A percentile compares a stretch with the other conserved stretches of the same genome.
phyloP scores from a whole-genome alignment of 2,113 vertebrate genomes.

The Pteropus alecto region DNA sequence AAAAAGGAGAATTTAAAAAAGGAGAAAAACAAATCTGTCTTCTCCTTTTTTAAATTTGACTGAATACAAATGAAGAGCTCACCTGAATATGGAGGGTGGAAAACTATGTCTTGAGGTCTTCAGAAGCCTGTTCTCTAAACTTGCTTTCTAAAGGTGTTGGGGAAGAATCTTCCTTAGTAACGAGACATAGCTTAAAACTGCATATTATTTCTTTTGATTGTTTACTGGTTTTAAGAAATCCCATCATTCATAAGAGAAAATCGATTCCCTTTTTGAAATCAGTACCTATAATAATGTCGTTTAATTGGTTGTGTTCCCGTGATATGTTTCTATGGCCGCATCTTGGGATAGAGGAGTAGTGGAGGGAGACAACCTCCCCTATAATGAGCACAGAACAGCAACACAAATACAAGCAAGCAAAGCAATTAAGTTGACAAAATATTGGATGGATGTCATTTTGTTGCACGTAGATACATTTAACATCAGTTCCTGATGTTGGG shows the following conservation, averaged over 20 bases:
- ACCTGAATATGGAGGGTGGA: background rate
- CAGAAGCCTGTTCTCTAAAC: background rate
- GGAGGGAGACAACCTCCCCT: background rate
- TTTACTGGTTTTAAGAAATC: background rate
- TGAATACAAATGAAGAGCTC: background rate
- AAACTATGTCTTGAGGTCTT: background rate
- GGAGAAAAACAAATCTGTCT: background rate
- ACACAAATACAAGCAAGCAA: background rate
- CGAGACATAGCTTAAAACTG: background rate
- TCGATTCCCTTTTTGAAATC: background rate
- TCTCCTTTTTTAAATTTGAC: background rate
- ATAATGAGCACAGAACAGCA: background rate
- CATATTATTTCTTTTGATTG: background rate
- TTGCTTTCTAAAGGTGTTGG: accelerated
- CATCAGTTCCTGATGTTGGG: background rate
- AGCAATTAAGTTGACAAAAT: background rate
- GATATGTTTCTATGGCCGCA: background rate
- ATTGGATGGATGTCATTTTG: background rate
- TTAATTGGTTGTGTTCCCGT: background rate
- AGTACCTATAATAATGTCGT: background rate
- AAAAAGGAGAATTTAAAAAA: no score
- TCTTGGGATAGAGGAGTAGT: accelerated
- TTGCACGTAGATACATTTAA: background rate
- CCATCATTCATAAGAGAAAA: background rate
- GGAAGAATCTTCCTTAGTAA: background rate